These are phyloP conservation scores for Aphodius granarius DNA, from an alignment of 2,888 invertebrate genomes.

Conservation along the genomic window DNA sequence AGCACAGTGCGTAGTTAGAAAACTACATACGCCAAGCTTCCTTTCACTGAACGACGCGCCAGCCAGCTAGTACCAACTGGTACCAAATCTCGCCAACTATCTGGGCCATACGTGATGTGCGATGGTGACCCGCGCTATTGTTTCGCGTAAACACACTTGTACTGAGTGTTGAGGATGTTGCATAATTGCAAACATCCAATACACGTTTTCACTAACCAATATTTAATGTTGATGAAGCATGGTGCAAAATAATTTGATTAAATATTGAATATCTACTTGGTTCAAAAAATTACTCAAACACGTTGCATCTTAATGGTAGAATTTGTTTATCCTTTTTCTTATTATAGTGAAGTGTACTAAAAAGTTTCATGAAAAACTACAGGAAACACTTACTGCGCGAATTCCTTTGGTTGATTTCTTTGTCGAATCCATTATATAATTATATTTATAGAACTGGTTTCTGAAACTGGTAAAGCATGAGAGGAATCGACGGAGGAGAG, in stretches of 20 bases:
- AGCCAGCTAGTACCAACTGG: conserved; percentile 19
- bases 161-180: not conserved
- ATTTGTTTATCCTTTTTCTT: no score
- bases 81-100: conserved; percentile 18
- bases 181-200: not conserved
- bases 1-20: not conserved
- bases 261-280: no score
- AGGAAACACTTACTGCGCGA: not conserved
- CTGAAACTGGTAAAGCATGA: not conserved
- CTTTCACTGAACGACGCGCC: conserved; percentile 18
- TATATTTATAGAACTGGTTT: not conserved
- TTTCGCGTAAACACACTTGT: not conserved
- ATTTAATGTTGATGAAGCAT: no score
- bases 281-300: no score
- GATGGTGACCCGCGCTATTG: not conserved
- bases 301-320: no score
- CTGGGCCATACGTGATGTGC: conserved; percentile 16
- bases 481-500: not conserved
- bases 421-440: not conserved
- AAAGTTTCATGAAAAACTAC: not conserved
- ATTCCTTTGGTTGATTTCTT: not conserved
- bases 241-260: no score
- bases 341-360: no score
- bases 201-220: no score
- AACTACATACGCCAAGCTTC: not conserved